Percentiles rank a stretch among this genome's conserved stretches.
Conservation (phyloP, 2,113 vertebrate species). For the Porphyrio hochstetteri region DNA sequence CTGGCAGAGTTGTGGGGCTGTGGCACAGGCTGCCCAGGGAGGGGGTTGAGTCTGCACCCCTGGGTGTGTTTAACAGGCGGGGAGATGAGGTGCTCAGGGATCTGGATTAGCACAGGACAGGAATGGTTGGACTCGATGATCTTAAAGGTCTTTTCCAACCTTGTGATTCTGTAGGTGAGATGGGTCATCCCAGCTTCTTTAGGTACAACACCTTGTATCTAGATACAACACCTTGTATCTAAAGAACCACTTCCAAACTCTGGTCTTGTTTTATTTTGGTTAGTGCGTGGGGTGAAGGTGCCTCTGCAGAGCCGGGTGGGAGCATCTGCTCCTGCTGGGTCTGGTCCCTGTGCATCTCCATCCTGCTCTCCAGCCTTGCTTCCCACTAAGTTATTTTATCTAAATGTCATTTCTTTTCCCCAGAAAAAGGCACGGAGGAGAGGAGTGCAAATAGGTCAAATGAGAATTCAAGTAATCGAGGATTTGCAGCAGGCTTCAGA, state of each 20-base stretch:
- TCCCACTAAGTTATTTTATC: neutral
- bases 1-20: too few species aligned
- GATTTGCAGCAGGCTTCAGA: neutral
- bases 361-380: neutral
- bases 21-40: too few species aligned
- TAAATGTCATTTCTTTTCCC: neutral
- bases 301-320: neutral
- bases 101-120: too few species aligned
- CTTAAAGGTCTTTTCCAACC: too few species aligned
- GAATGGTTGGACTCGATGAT: too few species aligned
- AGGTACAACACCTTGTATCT: too few species aligned
- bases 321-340: neutral
- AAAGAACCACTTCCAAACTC: accelerated
- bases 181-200: neutral
- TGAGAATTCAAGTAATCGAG: neutral
- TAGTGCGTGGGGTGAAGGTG: neutral
- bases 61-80: too few species aligned
- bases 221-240: too few species aligned
- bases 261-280: accelerated
- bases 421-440: neutral
- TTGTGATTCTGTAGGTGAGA: too few species aligned
- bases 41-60: too few species aligned
- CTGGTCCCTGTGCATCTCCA: accelerated
- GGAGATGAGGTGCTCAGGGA: too few species aligned
- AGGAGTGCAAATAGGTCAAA: neutral